phyloP scores from a whole-genome alignment of 2,888 invertebrate species.

The Carcina quercana region DNA sequence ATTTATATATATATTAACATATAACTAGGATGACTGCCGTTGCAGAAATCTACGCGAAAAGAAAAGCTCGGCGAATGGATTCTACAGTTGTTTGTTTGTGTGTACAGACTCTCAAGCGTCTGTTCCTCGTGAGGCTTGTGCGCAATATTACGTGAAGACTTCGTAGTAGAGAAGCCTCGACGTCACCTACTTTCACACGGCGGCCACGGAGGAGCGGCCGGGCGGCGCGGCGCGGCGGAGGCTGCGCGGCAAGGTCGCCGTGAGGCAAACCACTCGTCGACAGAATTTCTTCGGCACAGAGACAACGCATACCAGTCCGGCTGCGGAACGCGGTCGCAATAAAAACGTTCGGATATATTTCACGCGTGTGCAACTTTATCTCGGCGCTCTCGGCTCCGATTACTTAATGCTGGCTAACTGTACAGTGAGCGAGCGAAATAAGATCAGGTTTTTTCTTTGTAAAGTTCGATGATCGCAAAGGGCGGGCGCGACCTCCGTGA shows the following conservation, averaged over 20 bases:
- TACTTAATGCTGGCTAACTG: slow-evolving; percentile 71
- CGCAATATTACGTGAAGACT: too few species aligned
- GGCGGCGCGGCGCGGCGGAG: slow-evolving; percentile 21
- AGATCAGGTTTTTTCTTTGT: slow-evolving; percentile 64
- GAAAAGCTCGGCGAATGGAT: too few species aligned
- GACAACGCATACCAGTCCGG: slow-evolving; percentile 56
- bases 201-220: slow-evolving; percentile 32
- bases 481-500: slow-evolving; percentile 35
- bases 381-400: slow-evolving; percentile 65
- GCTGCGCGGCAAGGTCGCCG: slow-evolving; percentile 63
- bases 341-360: slow-evolving; percentile 70
- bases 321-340: slow-evolving; percentile 64
- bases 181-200: slow-evolving; percentile 65
- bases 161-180: too few species aligned
- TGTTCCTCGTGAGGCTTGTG: too few species aligned
- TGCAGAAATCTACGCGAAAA: too few species aligned
- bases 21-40: too few species aligned
- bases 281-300: slow-evolving; percentile 64
- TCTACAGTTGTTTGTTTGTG: too few species aligned
- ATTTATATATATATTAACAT: too few species aligned
- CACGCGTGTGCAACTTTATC: slow-evolving; percentile 73
- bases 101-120: too few species aligned
- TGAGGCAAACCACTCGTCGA: slow-evolving; percentile 69
- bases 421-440: slow-evolving; percentile 61
- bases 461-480: slow-evolving; percentile 61